Evolutionary conservation across 2,888 invertebrate species (phyloP), one percentile per base, ranked within the genome.

Genomic region (Cerceris ruficornis): DNA sequence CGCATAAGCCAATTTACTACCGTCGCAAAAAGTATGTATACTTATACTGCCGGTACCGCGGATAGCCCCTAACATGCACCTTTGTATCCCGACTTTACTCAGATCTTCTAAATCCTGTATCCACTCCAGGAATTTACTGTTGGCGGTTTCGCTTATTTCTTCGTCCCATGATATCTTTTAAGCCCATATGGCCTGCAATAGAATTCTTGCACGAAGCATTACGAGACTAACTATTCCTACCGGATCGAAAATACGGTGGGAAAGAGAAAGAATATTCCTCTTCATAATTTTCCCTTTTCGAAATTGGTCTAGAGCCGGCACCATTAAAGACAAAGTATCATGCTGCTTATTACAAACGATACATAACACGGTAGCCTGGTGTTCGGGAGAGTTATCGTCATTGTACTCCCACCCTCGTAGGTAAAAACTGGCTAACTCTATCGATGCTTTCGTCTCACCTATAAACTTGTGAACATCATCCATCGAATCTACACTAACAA

Each of bases 351-450:
- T 57, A 15, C 55, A 67, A 4, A 39, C 9, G 13, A 67, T n/a
- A 13, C 58, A 57, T 8, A 67, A 43, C 8, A 67, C 57, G 17
- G 41, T 8, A 11, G 58, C 39, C 9, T 7, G 14, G n/a, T 14
- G 7, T 6, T 58, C 55, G 5, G 11, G 1, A 11, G 46, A 15
- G 9, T 13, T 8, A 55, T 67, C 57, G 5, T 7, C 15, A 5
- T n/a, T 61, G 13, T 46, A 39, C 49, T 75, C 66, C 61, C 70
- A 75, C 39, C 70, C 57, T 15, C 75, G 50, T 1, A 75, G 9
- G 8, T 66, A 61, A 7, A 75, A 70, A 7, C 70, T 50, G 4
- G 43, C 66, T 4, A 11, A 0, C 1, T 1, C 13, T 50, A 75
- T 57, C 7, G 61, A 9, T 1, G 13, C 1, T n/a, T 52, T 62